These are phyloP conservation scores for Muschampia plurimacula DNA, from an alignment of 2,888 invertebrate species.

Conservation along the genomic window DNA sequence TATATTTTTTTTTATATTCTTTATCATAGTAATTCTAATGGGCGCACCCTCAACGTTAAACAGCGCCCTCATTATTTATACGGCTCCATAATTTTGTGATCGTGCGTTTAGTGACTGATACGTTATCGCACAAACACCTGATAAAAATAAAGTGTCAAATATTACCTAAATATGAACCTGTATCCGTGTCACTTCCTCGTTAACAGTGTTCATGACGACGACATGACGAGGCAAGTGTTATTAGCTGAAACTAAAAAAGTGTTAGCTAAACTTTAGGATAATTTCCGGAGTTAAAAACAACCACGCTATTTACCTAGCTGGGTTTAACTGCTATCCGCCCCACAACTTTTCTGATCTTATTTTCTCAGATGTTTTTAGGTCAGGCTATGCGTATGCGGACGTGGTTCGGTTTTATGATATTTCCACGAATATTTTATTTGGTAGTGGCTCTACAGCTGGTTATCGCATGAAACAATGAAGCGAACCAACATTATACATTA, in stretches of 20 bases:
- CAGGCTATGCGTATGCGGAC: conserved; percentile 27
- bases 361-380: conserved; percentile 43
- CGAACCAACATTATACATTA: neutral
- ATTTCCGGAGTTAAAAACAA: conserved; percentile 40
- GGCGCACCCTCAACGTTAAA: conserved; percentile 5
- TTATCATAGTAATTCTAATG: neutral
- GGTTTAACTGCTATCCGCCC: conserved; percentile 20
- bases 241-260: conserved; percentile 9
- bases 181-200: conserved; percentile 36
- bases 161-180: no score
- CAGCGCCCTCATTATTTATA: conserved; percentile 29
- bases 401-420: conserved; percentile 40
- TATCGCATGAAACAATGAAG: neutral
- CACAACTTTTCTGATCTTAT: conserved; percentile 42
- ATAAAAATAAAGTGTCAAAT: conserved; percentile 15
- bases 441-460: conserved; percentile 20
- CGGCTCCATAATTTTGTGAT: conserved; percentile 32
- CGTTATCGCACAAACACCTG: conserved; percentile 37
- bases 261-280: conserved; percentile 29
- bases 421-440: conserved; percentile 37
- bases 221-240: conserved; percentile 12
- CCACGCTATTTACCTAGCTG: conserved; percentile 43
- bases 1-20: neutral
- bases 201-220: neutral
- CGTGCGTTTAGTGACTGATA: conserved; percentile 29